Conservation (phyloP, 2,113 vertebrate species). For the Bolborhynchus lineola region DNA sequence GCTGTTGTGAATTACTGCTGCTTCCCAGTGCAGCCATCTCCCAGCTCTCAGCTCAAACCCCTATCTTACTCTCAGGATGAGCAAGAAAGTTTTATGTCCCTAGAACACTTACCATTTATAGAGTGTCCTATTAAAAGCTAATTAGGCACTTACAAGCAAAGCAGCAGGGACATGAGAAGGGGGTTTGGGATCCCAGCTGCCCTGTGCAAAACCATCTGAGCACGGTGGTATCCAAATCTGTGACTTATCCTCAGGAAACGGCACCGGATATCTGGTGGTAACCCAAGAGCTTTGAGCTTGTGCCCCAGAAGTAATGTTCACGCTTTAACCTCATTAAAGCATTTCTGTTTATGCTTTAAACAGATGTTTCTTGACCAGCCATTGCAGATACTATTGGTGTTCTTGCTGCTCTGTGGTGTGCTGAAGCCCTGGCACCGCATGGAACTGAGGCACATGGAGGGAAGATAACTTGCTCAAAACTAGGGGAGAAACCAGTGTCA, state of each 20-base stretch:
- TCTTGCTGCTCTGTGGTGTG: rapidly evolving
- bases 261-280: background rate
- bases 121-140: background rate
- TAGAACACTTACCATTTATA: background rate
- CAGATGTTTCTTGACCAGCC: background rate
- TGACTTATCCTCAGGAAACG: background rate
- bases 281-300: background rate
- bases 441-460: background rate
- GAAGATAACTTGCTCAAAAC: background rate
- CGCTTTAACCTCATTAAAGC: background rate
- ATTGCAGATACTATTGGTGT: background rate
- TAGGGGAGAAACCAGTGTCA: background rate
- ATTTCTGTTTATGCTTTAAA: background rate
- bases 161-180: background rate
- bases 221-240: rapidly evolving
- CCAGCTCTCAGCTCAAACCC: background rate
- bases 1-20: background rate
- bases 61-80: background rate
- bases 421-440: rapidly evolving
- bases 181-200: background rate
- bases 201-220: background rate
- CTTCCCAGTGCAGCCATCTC: background rate
- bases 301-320: background rate
- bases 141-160: background rate
- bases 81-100: background rate